These are phyloP conservation scores for Drosophila littoralis DNA, from an alignment of 1,140 invertebrate genomes.

Conservation along the genomic window DNA sequence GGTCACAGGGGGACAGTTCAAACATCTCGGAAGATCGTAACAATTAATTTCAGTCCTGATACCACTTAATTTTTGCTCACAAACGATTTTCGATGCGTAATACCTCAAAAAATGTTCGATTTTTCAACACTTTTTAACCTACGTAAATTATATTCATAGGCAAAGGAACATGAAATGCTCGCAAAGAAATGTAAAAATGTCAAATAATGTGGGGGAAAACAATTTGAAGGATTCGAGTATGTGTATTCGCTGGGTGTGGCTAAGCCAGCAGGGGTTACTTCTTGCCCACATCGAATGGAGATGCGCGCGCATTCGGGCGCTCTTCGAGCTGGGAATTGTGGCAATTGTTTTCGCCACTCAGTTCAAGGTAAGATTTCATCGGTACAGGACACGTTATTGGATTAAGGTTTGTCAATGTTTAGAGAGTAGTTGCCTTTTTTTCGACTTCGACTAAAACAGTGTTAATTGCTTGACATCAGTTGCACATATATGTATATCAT, in stretches of 20 bases:
- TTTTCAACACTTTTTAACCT: no score
- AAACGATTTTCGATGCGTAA: no score
- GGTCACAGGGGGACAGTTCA: no score
- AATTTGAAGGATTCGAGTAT: slow-evolving; percentile 16
- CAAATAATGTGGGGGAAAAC: not conserved
- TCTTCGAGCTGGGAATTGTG: slow-evolving; percentile 25
- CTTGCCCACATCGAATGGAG: slow-evolving; percentile 3
- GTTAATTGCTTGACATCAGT: not conserved
- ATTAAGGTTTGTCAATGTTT: slow-evolving; percentile 54
- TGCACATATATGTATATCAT: not conserved
- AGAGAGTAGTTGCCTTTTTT: not conserved
- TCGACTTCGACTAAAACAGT: not conserved
- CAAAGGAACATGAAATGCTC: no score
- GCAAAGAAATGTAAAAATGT: not conserved
- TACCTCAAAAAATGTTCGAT: no score
- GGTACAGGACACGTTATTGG: slow-evolving; percentile 51
- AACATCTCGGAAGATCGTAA: no score
- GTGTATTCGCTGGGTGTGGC: slow-evolving; percentile 62
- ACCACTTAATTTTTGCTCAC: no score
- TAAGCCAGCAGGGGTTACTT: slow-evolving; percentile 40
- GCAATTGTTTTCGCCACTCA: slow-evolving; percentile 56
- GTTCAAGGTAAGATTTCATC: slow-evolving; percentile 56
- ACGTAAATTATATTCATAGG: no score
- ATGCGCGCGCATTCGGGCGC: slow-evolving; percentile 59
- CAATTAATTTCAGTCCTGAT: no score